These are phyloP conservation scores for Epinephelus moara DNA, from an alignment of 2,113 vertebrate genomes.

Conservation along the genomic window DNA sequence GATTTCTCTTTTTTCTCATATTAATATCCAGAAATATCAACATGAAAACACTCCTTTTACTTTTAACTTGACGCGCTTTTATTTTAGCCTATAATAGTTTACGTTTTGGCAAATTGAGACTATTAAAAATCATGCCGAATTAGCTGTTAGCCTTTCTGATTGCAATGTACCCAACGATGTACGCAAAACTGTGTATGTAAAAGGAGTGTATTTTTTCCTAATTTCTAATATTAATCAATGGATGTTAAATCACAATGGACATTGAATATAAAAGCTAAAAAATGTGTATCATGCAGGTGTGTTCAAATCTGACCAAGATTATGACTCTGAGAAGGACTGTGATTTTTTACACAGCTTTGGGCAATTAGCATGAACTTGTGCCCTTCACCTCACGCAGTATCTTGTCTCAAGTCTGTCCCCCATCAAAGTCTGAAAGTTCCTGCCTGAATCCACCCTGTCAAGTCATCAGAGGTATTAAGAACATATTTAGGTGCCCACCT, in stretches of 20 bases:
- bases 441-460: background rate
- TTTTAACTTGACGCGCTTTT: background rate
- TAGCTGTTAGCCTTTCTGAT: background rate
- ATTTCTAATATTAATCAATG: background rate
- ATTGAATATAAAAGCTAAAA: background rate
- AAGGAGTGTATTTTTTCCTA: background rate
- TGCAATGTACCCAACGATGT: background rate
- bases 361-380: background rate
- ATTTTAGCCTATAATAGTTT: background rate
- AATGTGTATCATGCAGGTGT: background rate
- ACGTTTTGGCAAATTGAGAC: background rate
- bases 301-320: background rate
- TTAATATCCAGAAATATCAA: background rate
- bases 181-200: background rate
- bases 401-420: background rate
- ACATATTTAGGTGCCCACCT: slow-evolving; percentile 74
- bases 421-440: background rate
- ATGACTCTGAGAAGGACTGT: background rate
- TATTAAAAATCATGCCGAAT: background rate
- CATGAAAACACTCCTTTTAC: background rate
- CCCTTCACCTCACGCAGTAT: too few relatives aligned
- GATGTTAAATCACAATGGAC: background rate
- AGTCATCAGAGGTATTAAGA: background rate
- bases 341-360: background rate
- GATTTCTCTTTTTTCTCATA: background rate